phyloP scores from a whole-genome alignment of 2,797 vertebrate genomes.

The Heliangelus exortis region DNA sequence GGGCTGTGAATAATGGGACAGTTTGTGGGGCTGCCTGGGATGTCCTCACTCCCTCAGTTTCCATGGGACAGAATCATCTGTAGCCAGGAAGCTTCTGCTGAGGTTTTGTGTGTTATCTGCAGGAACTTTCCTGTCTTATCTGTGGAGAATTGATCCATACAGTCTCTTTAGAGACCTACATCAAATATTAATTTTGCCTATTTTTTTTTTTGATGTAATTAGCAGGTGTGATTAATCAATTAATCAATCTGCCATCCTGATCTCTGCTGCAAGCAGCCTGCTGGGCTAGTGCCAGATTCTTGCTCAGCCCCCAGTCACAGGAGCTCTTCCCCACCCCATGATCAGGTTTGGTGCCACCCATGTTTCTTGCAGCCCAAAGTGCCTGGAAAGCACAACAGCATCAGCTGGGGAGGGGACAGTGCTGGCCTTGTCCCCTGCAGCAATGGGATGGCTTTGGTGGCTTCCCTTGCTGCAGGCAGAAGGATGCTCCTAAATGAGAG shows the following conservation, averaged over 20 bases:
- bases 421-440: background rate
- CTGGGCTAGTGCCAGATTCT: background rate
- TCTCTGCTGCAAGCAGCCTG: background rate
- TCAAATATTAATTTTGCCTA: constrained; percentile 66
- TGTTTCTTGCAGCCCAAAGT: background rate
- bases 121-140: constrained; percentile 52
- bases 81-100: background rate
- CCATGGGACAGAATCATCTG: background rate
- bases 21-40: background rate
- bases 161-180: constrained; percentile 46
- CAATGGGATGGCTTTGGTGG: background rate
- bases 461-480: background rate
- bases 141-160: constrained; percentile 66
- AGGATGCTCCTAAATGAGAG: background rate
- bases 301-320: background rate
- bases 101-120: background rate
- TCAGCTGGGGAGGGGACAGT: fast-evolving
- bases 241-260: constrained; percentile 63
- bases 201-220: constrained; percentile 34
- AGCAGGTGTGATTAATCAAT: constrained; percentile 71
- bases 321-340: fast-evolving
- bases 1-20: background rate
- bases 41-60: background rate
- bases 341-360: fast-evolving
- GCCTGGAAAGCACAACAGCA: background rate